Conservation (phyloP, 1,140 invertebrate genomes). For the Spodoptera frugiperda region DNA sequence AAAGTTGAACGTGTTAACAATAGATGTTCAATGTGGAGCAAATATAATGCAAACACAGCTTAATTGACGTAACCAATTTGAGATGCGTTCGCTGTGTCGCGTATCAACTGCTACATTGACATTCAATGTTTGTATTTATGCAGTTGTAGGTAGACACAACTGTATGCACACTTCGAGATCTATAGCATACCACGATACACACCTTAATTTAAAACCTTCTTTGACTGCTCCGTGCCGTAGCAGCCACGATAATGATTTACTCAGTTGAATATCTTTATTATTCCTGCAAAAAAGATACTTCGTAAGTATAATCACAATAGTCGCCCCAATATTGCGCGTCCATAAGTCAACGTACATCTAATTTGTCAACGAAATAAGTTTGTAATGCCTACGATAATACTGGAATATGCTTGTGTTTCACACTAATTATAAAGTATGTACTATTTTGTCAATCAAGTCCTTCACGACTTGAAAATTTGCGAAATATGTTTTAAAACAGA, state of each 20-base stretch:
- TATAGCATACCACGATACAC: constrained; percentile 20
- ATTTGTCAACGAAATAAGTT: constrained; percentile 35
- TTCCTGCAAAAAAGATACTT: constrained; percentile 64
- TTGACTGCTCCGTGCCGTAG: constrained; percentile 90
- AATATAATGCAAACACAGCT: not conserved
- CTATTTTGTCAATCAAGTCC: constrained; percentile 42
- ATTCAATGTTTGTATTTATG: constrained; percentile 3
- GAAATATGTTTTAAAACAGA: constrained; percentile 28
- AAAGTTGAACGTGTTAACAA: not conserved
- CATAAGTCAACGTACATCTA: constrained; percentile 30
- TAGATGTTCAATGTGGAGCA: not conserved
- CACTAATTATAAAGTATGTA: constrained; percentile 14
- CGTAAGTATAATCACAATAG: constrained; percentile 25
- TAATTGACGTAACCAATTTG: constrained; percentile 10
- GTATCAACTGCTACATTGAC: constrained; percentile 5
- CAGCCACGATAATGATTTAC: constrained; percentile 90
- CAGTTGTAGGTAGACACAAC: too few species aligned
- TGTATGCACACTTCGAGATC: too few species aligned
- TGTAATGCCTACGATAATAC: not conserved
- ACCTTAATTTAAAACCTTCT: constrained; percentile 87
- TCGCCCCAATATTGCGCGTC: constrained; percentile 22
- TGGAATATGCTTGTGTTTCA: constrained; percentile 9
- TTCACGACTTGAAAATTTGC: constrained; percentile 42
- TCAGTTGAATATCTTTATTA: constrained; percentile 86
- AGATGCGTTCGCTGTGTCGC: not conserved